phyloP scores from a whole-genome alignment of 2,113 vertebrate species.

The Mungos mungo region DNA sequence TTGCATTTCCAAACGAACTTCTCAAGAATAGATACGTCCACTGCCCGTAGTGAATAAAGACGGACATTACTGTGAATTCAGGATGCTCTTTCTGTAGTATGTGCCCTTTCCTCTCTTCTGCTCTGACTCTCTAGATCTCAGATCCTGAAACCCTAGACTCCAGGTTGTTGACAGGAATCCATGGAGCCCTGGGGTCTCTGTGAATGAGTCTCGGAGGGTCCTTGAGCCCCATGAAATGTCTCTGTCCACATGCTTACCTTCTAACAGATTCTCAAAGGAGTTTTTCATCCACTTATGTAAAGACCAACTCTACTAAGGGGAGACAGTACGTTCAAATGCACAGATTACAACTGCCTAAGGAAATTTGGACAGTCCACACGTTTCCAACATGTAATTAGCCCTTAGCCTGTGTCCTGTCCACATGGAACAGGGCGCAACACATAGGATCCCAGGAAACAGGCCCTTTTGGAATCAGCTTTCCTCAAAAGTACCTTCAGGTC shows the following conservation, averaged over 20 bases:
- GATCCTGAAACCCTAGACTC: background rate
- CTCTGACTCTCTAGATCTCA: background rate
- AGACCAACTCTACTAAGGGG: background rate
- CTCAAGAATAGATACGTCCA: background rate
- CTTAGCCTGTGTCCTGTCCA: background rate
- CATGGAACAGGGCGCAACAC: background rate
- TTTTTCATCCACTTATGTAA: background rate
- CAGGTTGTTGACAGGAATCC: background rate
- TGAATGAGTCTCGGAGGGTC: background rate
- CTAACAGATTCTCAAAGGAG: background rate
- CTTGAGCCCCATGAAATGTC: background rate
- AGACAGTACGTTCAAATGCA: background rate
- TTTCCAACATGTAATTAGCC: background rate
- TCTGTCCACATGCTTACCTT: background rate
- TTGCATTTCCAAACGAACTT: background rate
- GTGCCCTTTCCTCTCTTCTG: background rate
- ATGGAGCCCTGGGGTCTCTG: background rate
- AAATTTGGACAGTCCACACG: accelerated
- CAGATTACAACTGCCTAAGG: background rate
- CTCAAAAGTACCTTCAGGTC: background rate
- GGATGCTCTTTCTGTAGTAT: background rate
- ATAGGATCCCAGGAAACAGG: background rate
- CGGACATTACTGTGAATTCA: background rate
- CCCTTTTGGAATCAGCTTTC: background rate
- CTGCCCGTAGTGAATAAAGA: background rate